Percentiles rank a stretch among this genome's conserved stretches.
Conservation (phyloP, 2,113 vertebrate genomes). For the Triplophysa dalaica region DNA sequence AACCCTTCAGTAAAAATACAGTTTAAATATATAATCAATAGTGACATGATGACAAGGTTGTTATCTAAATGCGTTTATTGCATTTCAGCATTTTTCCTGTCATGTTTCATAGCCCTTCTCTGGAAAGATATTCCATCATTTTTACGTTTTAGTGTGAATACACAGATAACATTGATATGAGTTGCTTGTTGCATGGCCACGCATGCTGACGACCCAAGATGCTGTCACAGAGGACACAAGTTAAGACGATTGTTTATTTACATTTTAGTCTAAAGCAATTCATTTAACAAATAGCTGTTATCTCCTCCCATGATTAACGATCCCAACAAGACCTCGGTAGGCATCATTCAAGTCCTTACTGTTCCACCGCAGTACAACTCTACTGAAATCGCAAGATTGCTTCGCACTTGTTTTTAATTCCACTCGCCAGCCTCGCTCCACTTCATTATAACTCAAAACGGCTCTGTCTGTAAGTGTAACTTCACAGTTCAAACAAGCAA, state of each 20-base stretch:
- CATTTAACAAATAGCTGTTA: constrained; percentile 66
- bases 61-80: constrained; percentile 6
- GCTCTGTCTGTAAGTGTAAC: constrained; percentile 17
- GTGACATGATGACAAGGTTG: constrained; percentile 41
- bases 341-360: constrained; percentile 54
- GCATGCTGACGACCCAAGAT: not conserved
- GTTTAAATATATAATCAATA: constrained; percentile 39
- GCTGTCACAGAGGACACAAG: not conserved
- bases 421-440: constrained; percentile 11
- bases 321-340: constrained; percentile 51
- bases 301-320: constrained; percentile 67
- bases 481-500: not conserved
- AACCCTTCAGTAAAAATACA: not conserved
- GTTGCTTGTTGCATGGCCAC: not conserved
- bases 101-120: constrained; percentile 24
- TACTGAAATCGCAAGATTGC: constrained; percentile 14
- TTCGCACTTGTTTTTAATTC: constrained; percentile 21
- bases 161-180: not conserved
- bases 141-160: not conserved
- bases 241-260: constrained; percentile 53
- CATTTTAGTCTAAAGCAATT: constrained; percentile 59
- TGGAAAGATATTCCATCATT: not conserved
- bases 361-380: constrained; percentile 14
- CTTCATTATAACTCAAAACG: constrained; percentile 18
- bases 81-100: constrained; percentile 24